Evolutionary conservation across 2,113 vertebrate genomes (phyloP).

Genomic region (Xiphophorus hellerii): DNA sequence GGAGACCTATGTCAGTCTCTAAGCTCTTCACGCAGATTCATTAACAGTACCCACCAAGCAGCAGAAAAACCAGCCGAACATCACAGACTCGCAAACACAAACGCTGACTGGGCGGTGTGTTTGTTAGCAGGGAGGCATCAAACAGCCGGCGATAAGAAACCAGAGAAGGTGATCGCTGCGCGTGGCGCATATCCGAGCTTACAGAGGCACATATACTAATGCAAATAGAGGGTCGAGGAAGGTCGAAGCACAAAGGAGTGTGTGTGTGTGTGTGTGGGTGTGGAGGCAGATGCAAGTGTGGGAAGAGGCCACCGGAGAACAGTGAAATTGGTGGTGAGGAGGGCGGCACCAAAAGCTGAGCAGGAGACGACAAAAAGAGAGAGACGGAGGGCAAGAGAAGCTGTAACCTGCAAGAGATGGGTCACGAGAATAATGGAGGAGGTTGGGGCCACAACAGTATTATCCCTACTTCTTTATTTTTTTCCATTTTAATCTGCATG

Average conservation of each 20-base stretch:
- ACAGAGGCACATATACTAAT: constrained; percentile 31
- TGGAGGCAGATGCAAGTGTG: constrained; percentile 1
- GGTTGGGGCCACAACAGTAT: too few relatives aligned
- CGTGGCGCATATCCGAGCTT: constrained; percentile 36
- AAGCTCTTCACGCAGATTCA: constrained; percentile 55
- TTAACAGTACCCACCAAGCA: constrained; percentile 46
- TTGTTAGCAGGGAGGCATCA: constrained; percentile 34
- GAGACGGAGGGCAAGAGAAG: constrained; percentile 21
- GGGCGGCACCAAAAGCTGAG: constrained; percentile 49
- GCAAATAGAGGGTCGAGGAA: constrained; percentile 55
- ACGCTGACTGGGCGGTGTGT: constrained; percentile 61
- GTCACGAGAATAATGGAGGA: background rate
- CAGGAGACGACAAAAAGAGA: constrained; percentile 37
- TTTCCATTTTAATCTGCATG: background rate
- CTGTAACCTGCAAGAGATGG: constrained; percentile 13
- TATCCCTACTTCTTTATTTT: background rate
- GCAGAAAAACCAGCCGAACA: constrained; percentile 16
- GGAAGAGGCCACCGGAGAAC: constrained; percentile 36
- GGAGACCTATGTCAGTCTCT: constrained; percentile 38
- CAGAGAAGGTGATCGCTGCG: constrained; percentile 31
- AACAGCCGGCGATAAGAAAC: constrained; percentile 58
- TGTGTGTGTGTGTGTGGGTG: background rate
- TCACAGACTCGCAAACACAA: constrained; percentile 34
- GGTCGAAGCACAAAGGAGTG: constrained; percentile 40
- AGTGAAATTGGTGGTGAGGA: constrained; percentile 23